Evolutionary conservation across 2,113 vertebrate genomes (phyloP), one percentile per base, ranked within the genome.

Genomic region (Boleophthalmus pectinirostris): DNA sequence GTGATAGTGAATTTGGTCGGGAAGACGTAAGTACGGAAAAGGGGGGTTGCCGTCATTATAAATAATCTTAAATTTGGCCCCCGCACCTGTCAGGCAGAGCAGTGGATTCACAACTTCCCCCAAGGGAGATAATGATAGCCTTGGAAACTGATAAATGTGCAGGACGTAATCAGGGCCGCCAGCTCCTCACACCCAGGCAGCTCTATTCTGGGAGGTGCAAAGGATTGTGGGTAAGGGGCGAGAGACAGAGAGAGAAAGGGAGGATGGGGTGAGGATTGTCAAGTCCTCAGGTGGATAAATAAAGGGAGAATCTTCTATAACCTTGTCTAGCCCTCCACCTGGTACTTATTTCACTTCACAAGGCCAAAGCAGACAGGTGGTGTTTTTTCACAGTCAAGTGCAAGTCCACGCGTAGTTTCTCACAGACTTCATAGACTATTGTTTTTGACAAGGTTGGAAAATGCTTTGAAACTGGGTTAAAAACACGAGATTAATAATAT

Each of bases 141-240:
- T 80, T 85, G 89, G 87, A 89, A 90, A 88, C 89, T 87, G 85
- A 91, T 92, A 91, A 91, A 91, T 89, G 87, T 87, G 83, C 69
- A 20, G 82, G 67, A 81, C 79, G 80, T 88, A 87, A 92, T 92
- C 84, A 86, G 80, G 74, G 78, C 72, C 58, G 66, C 78, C 69
- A 79, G 78, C 80, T 61, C 25, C 58, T 86, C 80, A 86, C 80
- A 57, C 54, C 54, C 61, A 61, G 71, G 61, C 54, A 46, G n/a
- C 74, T 80, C 89, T 90, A 90, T 91, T 91, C 83, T 85, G 66
- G 78, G 83, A 90, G 76, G 85, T 83, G 85, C 75, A 85, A 68
- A 81, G 72, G 67, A 80, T 71, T 8, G 68, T 60, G 61, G 77
- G 66, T 58, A 72, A 43, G 67, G 65, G 65, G 38, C 13, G 58